A percentile compares a stretch with the other conserved stretches of the same genome.
These are phyloP conservation scores for Tokudaia tokunoshimensis DNA, from an alignment of 2,797 vertebrate genomes.

Conservation along the genomic window DNA sequence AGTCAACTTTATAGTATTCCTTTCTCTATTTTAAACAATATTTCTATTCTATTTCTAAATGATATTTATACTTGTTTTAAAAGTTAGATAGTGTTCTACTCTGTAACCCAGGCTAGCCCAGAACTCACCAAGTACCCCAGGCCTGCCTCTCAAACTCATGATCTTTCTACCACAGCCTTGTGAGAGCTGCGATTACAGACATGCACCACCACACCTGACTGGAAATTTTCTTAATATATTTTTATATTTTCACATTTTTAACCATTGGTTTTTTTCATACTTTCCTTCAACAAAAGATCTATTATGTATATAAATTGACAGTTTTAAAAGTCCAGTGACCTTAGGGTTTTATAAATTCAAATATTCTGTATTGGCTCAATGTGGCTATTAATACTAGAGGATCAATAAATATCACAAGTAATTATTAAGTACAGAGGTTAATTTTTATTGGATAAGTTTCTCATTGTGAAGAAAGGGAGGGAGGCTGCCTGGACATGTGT, in stretches of 20 bases:
- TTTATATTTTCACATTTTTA: conserved; percentile 52
- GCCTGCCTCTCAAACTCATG: neutral
- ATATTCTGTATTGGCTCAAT: conserved; percentile 25
- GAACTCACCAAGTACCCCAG: neutral
- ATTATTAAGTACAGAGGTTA: conserved; percentile 41
- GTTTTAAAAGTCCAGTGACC: neutral
- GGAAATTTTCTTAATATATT: conserved; percentile 48
- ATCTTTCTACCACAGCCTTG: neutral
- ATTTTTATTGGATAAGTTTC: conserved; percentile 1
- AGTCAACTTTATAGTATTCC: neutral
- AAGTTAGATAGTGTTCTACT: neutral
- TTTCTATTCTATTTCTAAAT: neutral
- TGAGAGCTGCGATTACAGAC: neutral
- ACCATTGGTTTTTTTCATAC: conserved; percentile 32
- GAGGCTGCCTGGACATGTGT: neutral
- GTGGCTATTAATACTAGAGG: neutral
- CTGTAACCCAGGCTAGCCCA: neutral
- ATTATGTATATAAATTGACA: conserved; percentile 12
- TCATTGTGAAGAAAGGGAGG: neutral
- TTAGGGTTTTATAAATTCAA: conserved; percentile 27
- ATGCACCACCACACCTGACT: neutral
- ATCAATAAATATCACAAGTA: conserved; percentile 13
- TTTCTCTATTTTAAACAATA: conserved; percentile 15
- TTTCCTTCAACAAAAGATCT: conserved; percentile 14
- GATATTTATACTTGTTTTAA: conserved; percentile 8